These are phyloP conservation scores for Paramisgurnus dabryanus DNA, from an alignment of 2,113 vertebrate genomes.

Conservation along the genomic window DNA sequence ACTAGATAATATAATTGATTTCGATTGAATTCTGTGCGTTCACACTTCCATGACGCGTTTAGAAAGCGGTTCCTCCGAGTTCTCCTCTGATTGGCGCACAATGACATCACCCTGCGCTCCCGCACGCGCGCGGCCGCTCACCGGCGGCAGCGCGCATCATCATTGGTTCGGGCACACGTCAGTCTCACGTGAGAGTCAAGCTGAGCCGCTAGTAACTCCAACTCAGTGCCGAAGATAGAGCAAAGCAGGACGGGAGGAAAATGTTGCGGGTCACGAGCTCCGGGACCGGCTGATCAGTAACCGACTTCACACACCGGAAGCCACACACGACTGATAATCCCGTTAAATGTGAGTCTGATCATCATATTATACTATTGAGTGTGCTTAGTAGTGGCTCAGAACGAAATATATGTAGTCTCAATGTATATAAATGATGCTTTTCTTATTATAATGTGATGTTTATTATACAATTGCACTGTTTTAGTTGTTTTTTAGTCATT, in stretches of 20 bases:
- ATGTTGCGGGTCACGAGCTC: slow-evolving; percentile 81
- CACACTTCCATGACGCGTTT: slow-evolving; percentile 62
- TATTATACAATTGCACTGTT: too few relatives aligned
- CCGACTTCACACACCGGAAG: slow-evolving; percentile 47
- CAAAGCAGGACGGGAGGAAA: slow-evolving; percentile 84
- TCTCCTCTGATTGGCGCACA: slow-evolving; percentile 83
- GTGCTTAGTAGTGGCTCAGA: background rate
- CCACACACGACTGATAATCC: background rate
- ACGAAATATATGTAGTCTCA: background rate
- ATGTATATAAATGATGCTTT: too few relatives aligned
- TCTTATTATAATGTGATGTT: too few relatives aligned
- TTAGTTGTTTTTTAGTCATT: too few relatives aligned
- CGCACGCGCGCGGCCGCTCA: slow-evolving; percentile 47
- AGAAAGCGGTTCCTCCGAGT: slow-evolving; percentile 60
- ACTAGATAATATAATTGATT: too few relatives aligned
- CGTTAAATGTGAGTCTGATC: slow-evolving; percentile 46
- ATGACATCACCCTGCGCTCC: slow-evolving; percentile 83
- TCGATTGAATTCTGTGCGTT: slow-evolving; percentile 36
- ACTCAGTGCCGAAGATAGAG: slow-evolving; percentile 77
- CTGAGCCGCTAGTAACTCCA: slow-evolving; percentile 69
- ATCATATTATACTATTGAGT: background rate
- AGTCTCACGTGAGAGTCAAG: slow-evolving; percentile 65
- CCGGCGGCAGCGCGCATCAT: slow-evolving; percentile 64
- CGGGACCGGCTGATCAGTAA: slow-evolving; percentile 76
- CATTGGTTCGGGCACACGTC: slow-evolving; percentile 70